Base-by-base conservation (phyloP, 2,113 vertebrate species). In the Elachura formosa region DNA sequence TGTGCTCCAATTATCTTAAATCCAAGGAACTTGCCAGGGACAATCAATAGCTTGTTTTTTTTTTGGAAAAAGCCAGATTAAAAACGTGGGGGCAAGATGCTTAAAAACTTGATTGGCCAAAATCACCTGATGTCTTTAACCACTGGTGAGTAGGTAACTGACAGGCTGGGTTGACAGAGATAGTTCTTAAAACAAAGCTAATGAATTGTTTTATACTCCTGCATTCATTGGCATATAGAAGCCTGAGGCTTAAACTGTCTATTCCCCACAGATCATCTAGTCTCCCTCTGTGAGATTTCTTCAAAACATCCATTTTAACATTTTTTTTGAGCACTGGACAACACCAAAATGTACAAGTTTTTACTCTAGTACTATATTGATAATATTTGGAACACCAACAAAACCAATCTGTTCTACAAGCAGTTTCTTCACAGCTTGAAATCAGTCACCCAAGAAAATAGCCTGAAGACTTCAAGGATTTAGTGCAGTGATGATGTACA, bases 161-260 rank as follows among this genome's bases (percentile, higher is more conserved):
- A 51, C 43, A 86, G 56, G 16, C 14, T 33, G 55, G 56, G 33
- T 66, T 85, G 68, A 83, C 52, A 66, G 46, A 83, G 12, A 15
- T 38, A 54, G 48, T 68, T 86, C 72, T 55, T 71, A 80, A 91
- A 94, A 85, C 66, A 95, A 89, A 95, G 29, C 29, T 79, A 85
- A 82, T 3, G 0, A 87, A 94, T 74, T 66, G 19, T 76, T 95
- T 94, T 72, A 68, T 79, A 75, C 19, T 76, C 66, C 46, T 54
- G 31, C 29, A 34, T 86, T 77, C 68, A 84, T 1, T 74, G 74
- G 52, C 24, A 48, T 72, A 48, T 10, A 89, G 76, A 69, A 94
- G n/a, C 94, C 83, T 22, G 68, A 85, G 54, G 87, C 67, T 73
- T 85, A 46, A 71, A 28, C n/a, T 78, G 61, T 75, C 83, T 92